Conservation (phyloP, 53 echinoderm and acorn worm genomes). For the Glandiceps talaboti region DNA sequence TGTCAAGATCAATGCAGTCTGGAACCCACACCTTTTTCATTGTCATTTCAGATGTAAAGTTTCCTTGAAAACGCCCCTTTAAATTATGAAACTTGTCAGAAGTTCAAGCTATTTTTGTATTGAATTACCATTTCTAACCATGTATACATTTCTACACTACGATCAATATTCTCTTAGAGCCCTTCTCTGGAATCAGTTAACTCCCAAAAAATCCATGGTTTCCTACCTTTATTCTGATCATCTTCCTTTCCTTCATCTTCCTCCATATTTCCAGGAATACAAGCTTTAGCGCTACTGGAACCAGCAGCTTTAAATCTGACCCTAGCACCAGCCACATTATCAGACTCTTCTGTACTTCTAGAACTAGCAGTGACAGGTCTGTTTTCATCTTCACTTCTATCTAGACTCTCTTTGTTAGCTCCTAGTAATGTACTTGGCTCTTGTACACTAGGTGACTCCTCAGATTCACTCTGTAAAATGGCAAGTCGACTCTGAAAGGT, state of each 20-base stretch:
- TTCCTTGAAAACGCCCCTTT: too few species aligned
- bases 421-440: neutral
- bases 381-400: neutral
- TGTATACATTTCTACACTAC: too few species aligned
- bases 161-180: too few species aligned
- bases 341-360: neutral
- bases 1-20: too few species aligned
- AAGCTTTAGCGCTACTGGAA: neutral
- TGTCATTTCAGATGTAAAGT: too few species aligned
- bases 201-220: too few species aligned
- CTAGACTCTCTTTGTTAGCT: neutral
- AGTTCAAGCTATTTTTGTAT: too few species aligned
- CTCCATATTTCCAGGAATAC: neutral
- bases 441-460: neutral
- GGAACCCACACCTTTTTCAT: too few species aligned
- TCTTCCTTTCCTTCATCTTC: neutral
- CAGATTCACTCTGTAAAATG: neutral
- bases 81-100: too few species aligned
- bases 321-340: neutral
- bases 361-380: neutral
- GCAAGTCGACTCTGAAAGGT: neutral
- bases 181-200: too few species aligned
- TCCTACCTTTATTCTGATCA: too few species aligned
- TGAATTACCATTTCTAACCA: too few species aligned
- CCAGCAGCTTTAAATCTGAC: neutral